Percentiles rank a stretch among this genome's conserved stretches.
These are phyloP conservation scores for Macquaria australasica DNA, from an alignment of 2,113 vertebrate genomes.

Conservation along the genomic window DNA sequence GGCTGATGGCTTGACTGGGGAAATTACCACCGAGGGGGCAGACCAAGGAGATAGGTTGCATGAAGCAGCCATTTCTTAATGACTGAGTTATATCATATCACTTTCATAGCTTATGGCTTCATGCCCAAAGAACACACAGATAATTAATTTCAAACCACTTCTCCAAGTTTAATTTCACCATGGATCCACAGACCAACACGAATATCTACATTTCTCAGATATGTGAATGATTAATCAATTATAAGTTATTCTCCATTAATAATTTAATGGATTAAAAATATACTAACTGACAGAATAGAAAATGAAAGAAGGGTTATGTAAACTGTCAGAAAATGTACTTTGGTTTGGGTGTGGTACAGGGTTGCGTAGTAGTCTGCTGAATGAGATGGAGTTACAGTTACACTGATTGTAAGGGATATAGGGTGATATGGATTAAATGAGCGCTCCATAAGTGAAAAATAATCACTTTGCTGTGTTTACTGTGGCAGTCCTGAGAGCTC, in stretches of 20 bases:
- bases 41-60: conserved; percentile 65
- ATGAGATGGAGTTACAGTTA: not conserved
- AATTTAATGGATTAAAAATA: not conserved
- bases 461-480: conserved; percentile 6
- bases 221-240: not conserved
- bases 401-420: not conserved
- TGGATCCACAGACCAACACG: conserved; percentile 1
- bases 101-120: conserved; percentile 49
- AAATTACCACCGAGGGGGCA: conserved; percentile 54
- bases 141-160: conserved; percentile 47
- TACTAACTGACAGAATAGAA: not conserved
- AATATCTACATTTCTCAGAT: conserved; percentile 20
- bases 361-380: not conserved
- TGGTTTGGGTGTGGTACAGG: not conserved
- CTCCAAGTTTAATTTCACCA: conserved; percentile 26
- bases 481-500: not conserved
- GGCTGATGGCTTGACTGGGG: conserved; percentile 64
- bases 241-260: not conserved
- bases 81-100: conserved; percentile 59
- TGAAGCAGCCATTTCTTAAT: conserved; percentile 67
- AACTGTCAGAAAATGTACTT: not conserved
- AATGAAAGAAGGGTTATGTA: not conserved
- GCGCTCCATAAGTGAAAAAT: not conserved
- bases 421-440: conserved; percentile 9
- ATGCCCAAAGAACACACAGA: conserved; percentile 41